Percentiles rank a stretch among this genome's conserved stretches.
Conservation (phyloP, 2,797 vertebrate genomes). For the Enteromius argenteus region DNA sequence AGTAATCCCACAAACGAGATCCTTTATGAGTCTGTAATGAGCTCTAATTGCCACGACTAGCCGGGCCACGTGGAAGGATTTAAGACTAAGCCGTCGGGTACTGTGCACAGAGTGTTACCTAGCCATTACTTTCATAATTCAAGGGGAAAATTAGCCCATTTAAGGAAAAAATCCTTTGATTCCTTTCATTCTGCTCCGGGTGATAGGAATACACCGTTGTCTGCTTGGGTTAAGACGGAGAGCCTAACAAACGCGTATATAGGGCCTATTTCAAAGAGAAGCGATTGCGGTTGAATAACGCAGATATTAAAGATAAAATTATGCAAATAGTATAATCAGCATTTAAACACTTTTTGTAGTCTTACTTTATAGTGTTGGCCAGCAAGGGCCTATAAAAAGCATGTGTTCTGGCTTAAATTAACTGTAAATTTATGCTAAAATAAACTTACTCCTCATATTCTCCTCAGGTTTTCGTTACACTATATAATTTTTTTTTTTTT, state of each 20-base stretch:
- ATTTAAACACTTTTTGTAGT: not conserved
- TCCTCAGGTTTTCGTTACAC: not conserved
- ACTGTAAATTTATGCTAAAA: not conserved
- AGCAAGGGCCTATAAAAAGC: not conserved
- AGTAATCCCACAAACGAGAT: conserved; percentile 98
- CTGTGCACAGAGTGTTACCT: conserved; percentile 98
- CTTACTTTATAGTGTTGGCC: not conserved
- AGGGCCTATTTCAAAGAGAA: conserved; percentile 5
- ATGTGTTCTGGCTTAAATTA: not conserved
- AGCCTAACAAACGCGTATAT: not conserved
- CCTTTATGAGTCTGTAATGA: conserved; percentile 99
- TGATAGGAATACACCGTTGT: conserved; percentile 82
- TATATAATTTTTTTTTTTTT: no score
- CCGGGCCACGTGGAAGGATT: conserved; percentile 99
- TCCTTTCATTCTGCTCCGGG: conserved; percentile 87
- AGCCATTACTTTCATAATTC: conserved; percentile 99
- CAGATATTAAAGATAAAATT: not conserved
- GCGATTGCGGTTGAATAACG: not conserved
- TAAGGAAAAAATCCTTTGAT: conserved; percentile 92
- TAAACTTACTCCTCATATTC: not conserved
- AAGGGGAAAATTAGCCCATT: conserved; percentile 99
- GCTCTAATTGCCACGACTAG: conserved; percentile 96
- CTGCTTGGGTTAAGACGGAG: conserved; percentile 22
- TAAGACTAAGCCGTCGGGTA: conserved; percentile 98
- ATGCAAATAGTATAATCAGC: not conserved